These are phyloP conservation scores for Pseudotriccus pelzelni DNA, from an alignment of 2,797 vertebrate species.

Conservation along the genomic window DNA sequence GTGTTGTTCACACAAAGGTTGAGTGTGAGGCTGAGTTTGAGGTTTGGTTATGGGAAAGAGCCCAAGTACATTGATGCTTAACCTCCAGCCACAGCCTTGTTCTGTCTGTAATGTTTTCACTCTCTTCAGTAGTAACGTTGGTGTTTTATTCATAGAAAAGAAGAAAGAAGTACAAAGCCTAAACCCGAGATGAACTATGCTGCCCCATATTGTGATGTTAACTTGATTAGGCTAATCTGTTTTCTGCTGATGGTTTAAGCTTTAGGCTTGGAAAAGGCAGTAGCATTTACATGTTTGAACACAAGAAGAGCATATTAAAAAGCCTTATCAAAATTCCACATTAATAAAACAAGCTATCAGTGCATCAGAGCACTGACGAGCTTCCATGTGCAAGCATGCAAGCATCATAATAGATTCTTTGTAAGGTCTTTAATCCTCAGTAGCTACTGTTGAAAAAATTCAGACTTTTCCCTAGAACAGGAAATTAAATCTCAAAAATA, in stretches of 20 bases:
- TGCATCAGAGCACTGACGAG: neutral
- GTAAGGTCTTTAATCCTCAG: neutral
- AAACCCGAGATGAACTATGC: neutral
- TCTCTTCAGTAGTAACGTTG: neutral
- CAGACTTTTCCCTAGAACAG: neutral
- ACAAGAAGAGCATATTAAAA: neutral
- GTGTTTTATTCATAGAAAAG: neutral
- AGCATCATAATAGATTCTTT: neutral
- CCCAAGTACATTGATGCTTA: neutral
- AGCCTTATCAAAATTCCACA: constrained; percentile 3
- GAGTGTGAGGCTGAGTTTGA: neutral
- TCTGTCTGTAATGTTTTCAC: neutral
- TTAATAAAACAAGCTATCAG: constrained; percentile 32
- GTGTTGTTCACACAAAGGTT: neutral
- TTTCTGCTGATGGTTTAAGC: neutral
- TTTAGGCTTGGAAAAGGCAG: constrained; percentile 9
- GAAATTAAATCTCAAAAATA: constrained; percentile 1
- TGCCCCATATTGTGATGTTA: neutral
- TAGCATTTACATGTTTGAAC: neutral
- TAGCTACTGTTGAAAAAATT: neutral
- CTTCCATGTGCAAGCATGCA: neutral
- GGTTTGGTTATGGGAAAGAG: neutral
- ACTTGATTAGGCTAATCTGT: neutral
- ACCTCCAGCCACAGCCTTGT: rapidly evolving
- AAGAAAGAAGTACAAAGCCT: neutral